phyloP scores from a whole-genome alignment of 2,888 invertebrate species.

The Helobdella robusta region DNA sequence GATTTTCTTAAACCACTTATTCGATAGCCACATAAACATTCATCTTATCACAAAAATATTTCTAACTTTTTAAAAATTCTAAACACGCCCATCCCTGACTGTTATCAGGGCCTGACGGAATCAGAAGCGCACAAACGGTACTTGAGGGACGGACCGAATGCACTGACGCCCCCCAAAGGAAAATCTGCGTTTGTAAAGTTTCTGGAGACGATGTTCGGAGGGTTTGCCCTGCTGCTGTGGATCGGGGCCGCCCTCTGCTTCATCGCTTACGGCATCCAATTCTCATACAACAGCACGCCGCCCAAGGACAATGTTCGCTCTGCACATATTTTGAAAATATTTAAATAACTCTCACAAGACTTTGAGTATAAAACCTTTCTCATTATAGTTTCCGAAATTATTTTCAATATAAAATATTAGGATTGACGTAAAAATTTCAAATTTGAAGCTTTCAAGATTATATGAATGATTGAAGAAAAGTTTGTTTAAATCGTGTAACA shows the following conservation, averaged over 20 bases:
- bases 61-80: not conserved
- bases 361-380: too few species aligned
- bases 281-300: not conserved
- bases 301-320: constrained; percentile 19
- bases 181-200: constrained; percentile 20
- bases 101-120: constrained; percentile 9
- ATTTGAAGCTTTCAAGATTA: too few species aligned
- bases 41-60: not conserved
- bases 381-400: too few species aligned
- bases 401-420: too few species aligned
- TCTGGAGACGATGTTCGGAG: constrained; percentile 20
- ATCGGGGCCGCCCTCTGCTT: constrained; percentile 25
- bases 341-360: too few species aligned
- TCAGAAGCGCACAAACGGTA: constrained; percentile 4
- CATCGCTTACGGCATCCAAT: constrained; percentile 23
- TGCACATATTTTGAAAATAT: too few species aligned
- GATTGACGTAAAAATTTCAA: not conserved
- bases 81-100: not conserved
- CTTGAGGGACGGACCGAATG: constrained; percentile 22
- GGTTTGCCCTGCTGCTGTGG: constrained; percentile 24
- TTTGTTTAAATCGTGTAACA: too few species aligned
- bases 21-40: too few species aligned
- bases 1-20: not conserved
- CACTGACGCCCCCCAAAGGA: constrained; percentile 10
- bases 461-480: too few species aligned